A percentile compares a stretch with the other conserved stretches of the same genome.
phyloP scores from a whole-genome alignment of 1,140 invertebrate species.

The Diuraphis noxia region DNA sequence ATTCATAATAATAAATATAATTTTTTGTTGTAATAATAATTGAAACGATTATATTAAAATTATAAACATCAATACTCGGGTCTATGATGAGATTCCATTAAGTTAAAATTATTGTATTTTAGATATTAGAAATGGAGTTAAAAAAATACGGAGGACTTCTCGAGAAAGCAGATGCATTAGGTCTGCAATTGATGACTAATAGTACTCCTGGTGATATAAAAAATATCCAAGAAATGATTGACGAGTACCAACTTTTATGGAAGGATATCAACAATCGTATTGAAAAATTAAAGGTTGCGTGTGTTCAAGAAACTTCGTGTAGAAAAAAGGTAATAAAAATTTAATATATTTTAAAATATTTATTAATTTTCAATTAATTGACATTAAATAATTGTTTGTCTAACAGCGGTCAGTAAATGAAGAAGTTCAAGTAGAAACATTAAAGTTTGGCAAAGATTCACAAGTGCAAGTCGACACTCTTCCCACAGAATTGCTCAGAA shows the following conservation, averaged over 20 bases:
- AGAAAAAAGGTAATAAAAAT: conserved; percentile 55
- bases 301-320: conserved; percentile 49
- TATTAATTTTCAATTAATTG: not conserved
- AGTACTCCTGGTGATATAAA: conserved; percentile 64
- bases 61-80: no score
- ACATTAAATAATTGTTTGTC: not conserved
- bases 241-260: conserved; percentile 71
- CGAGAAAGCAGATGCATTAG: conserved; percentile 66
- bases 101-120: conserved; percentile 7
- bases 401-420: conserved; percentile 61
- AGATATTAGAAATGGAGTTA: conserved; percentile 66
- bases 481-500: conserved; percentile 71
- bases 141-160: conserved; percentile 63
- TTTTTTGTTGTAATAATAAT: not conserved
- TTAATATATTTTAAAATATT: not conserved
- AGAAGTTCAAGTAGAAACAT: conserved; percentile 72
- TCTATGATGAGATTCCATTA: not conserved
- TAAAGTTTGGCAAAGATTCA: conserved; percentile 74
- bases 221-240: conserved; percentile 67
- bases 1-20: not conserved
- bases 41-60: not conserved
- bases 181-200: conserved; percentile 65
- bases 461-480: conserved; percentile 79
- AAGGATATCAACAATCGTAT: conserved; percentile 67
- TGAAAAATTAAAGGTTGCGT: conserved; percentile 61